Percentiles rank a stretch among this genome's conserved stretches.
phyloP scores from a whole-genome alignment of 2,797 vertebrate species.

The Scolopax rusticola region DNA sequence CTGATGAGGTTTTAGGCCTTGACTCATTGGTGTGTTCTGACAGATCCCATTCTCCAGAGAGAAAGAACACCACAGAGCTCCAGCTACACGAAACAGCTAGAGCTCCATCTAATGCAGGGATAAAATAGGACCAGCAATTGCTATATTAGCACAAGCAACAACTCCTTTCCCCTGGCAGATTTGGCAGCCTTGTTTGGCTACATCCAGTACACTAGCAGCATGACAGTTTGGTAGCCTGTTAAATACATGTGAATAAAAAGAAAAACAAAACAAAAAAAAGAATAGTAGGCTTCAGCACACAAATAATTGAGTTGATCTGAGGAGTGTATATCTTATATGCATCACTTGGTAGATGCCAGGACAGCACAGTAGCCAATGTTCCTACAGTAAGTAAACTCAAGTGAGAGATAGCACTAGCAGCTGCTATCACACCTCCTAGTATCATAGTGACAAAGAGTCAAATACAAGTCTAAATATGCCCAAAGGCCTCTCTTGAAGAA shows the following conservation, averaged over 20 bases:
- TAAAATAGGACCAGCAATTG: not conserved
- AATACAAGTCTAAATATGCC: not conserved
- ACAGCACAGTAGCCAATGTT: not conserved
- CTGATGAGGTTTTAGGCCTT: not conserved
- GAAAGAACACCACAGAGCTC: not conserved
- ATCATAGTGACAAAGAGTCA: not conserved
- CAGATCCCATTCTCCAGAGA: not conserved
- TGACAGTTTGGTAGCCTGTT: not conserved
- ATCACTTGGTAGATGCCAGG: not conserved
- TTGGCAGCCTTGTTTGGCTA: constrained; percentile 1
- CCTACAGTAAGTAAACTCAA: not conserved
- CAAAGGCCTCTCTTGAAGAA: not conserved
- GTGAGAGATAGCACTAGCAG: not conserved
- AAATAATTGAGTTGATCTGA: not conserved
- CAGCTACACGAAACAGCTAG: not conserved
- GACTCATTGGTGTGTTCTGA: not conserved
- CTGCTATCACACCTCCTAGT: not conserved
- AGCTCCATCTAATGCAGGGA: not conserved
- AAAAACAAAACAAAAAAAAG: not conserved
- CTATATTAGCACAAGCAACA: not conserved
- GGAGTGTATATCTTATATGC: not conserved
- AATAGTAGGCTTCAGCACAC: not conserved
- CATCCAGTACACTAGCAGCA: not conserved
- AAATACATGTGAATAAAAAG: not conserved
- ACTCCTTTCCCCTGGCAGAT: not conserved